Evolutionary conservation across 2,888 invertebrate species (phyloP).

Genomic region (Andrena minutula): DNA sequence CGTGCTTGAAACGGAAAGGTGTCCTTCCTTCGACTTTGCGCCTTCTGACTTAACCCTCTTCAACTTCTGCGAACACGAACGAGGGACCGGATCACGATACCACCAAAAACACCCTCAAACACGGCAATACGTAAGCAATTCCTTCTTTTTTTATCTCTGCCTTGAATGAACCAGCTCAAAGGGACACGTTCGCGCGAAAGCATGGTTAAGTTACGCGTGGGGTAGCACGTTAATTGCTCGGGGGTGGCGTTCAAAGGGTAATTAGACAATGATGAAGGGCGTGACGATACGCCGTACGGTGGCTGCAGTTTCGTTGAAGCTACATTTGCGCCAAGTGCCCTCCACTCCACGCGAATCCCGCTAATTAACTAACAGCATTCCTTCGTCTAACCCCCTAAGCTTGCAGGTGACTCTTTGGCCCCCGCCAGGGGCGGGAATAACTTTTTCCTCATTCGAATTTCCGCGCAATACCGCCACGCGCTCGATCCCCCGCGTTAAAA

Average conservation of each 20-base stretch:
- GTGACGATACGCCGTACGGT: slow-evolving; percentile 28
- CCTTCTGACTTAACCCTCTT: not conserved
- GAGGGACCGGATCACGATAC: not conserved
- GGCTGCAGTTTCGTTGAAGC: slow-evolving; percentile 11
- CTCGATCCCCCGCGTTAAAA: not conserved
- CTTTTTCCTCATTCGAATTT: slow-evolving; percentile 42
- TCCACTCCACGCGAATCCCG: slow-evolving; percentile 15
- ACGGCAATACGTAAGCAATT: slow-evolving; percentile 7
- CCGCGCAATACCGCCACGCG: slow-evolving; percentile 48
- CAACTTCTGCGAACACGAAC: not conserved
- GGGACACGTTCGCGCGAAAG: not conserved
- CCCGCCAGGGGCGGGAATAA: slow-evolving; percentile 1
- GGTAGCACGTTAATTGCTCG: slow-evolving; percentile 5
- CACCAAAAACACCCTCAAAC: not conserved
- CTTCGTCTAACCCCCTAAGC: not conserved
- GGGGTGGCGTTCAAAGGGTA: slow-evolving; percentile 3
- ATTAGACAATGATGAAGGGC: slow-evolving; percentile 42
- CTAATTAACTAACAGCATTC: slow-evolving; percentile 40
- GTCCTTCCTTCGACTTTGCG: not conserved
- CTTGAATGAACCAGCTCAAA: not conserved
- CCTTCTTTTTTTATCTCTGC: not conserved
- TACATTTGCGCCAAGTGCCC: slow-evolving; percentile 18
- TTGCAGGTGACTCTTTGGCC: not conserved
- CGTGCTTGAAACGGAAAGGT: slow-evolving; percentile 18
- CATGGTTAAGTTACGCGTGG: not conserved